Conservation (phyloP, 2,797 vertebrate genomes). For the Cyclura pinguis region DNA sequence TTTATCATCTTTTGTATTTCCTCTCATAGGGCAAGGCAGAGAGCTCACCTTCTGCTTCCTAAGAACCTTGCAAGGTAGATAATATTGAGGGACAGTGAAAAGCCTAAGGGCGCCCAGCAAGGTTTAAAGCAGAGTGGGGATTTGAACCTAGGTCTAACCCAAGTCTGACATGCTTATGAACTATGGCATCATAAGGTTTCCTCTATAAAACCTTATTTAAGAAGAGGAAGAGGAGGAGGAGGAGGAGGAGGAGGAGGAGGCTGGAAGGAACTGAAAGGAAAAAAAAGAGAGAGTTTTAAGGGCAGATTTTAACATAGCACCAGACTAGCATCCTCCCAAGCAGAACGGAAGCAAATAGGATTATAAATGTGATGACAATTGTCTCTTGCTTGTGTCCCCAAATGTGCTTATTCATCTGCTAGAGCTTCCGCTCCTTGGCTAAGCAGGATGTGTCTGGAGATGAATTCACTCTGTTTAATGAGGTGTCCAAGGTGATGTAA, state of each 20-base stretch:
- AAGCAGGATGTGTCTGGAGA: rapidly evolving
- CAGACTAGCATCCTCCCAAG: background rate
- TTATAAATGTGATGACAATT: constrained; percentile 36
- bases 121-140: background rate
- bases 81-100: background rate
- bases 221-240: background rate
- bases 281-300: rapidly evolving
- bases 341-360: constrained; percentile 14
- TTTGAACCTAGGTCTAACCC: background rate
- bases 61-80: background rate
- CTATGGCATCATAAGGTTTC: background rate
- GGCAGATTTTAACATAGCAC: background rate
- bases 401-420: constrained; percentile 51
- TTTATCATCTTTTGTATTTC: background rate
- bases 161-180: background rate
- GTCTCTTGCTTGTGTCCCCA: constrained; percentile 32
- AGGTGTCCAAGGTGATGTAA: constrained; percentile 38
- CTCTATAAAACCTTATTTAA: background rate
- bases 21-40: background rate
- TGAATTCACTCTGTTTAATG: background rate
- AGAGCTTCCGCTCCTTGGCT: constrained; percentile 34
- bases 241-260: too few species aligned
- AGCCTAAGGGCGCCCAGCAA: background rate
- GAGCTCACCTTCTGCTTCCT: background rate
- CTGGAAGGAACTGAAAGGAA: background rate